Evolutionary conservation across 2,888 invertebrate genomes (phyloP).

Genomic region (Ormyrus labotus): DNA sequence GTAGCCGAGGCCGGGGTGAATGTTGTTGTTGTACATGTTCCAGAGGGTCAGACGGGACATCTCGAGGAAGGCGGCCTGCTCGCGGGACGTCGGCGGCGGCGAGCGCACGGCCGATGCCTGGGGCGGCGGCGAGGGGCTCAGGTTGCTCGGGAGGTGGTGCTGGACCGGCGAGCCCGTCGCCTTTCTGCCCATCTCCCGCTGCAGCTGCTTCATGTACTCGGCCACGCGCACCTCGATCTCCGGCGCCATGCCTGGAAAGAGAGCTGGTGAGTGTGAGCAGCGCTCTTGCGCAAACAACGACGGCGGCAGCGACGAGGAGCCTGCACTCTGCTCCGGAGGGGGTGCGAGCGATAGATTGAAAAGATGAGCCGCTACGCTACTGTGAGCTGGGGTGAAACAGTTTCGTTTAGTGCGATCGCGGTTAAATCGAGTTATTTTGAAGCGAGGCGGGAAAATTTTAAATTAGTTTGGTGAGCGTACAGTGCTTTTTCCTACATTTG

Average conservation of each 20-base stretch:
- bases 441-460: too few species aligned
- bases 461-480: too few species aligned
- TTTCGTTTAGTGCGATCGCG: too few species aligned
- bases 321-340: too few species aligned
- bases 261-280: too few species aligned
- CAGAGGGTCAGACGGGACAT: conserved; percentile 85
- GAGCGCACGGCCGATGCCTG: conserved; percentile 4
- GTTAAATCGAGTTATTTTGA: too few species aligned
- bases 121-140: conserved; percentile 69
- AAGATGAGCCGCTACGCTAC: too few species aligned
- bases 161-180: conserved; percentile 70
- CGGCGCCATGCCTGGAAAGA: conserved; percentile 78
- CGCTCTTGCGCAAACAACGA: too few species aligned
- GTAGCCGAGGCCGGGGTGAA: conserved; percentile 70
- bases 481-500: too few species aligned
- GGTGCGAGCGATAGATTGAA: too few species aligned
- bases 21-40: conserved; percentile 86
- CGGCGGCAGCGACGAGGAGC: too few species aligned
- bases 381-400: too few species aligned
- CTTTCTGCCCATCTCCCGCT: conserved; percentile 75
- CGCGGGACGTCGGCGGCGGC: conserved; percentile 20
- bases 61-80: conserved; percentile 80
- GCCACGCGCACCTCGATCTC: conserved; percentile 88
- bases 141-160: conserved; percentile 75
- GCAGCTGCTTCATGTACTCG: conserved; percentile 86